phyloP scores from a whole-genome alignment of 2,113 vertebrate genomes.

The Mus pahari region DNA sequence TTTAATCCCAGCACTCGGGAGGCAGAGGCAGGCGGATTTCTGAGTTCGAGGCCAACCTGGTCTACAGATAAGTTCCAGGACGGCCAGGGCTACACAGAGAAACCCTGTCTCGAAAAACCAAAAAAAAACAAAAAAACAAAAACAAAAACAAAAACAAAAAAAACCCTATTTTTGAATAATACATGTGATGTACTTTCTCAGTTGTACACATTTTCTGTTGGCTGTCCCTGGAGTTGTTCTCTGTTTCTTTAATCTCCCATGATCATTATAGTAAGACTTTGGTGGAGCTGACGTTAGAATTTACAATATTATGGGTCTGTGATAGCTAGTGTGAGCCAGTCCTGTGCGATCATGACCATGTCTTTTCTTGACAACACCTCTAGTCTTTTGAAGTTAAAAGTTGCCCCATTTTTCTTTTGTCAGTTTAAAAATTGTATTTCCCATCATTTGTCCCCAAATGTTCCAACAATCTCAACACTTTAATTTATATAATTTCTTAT shows the following conservation, averaged over 20 bases:
- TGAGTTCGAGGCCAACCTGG: too few relatives aligned
- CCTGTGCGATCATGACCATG: background rate
- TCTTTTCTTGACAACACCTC: background rate
- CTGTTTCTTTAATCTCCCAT: background rate
- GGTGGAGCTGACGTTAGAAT: background rate
- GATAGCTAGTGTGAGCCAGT: background rate
- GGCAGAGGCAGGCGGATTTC: too few relatives aligned
- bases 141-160: too few relatives aligned
- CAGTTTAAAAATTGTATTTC: background rate
- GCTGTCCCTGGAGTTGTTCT: background rate
- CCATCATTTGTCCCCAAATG: background rate
- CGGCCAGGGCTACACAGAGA: too few relatives aligned
- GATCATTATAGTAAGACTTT: background rate
- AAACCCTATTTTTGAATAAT: background rate
- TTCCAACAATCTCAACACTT: background rate
- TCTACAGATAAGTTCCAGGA: too few relatives aligned
- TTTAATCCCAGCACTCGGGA: too few relatives aligned
- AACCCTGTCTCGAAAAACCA: too few relatives aligned
- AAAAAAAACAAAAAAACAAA: too few relatives aligned
- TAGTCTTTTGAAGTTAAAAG: constrained; percentile 12
- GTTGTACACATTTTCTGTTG: background rate
- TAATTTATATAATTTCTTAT: background rate
- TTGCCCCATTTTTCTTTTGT: background rate
- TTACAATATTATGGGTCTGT: background rate
- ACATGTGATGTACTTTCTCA: background rate